A percentile compares a stretch with the other conserved stretches of the same genome.
Conservation (phyloP, 2,888 invertebrate species). For the Trilocha varians region DNA sequence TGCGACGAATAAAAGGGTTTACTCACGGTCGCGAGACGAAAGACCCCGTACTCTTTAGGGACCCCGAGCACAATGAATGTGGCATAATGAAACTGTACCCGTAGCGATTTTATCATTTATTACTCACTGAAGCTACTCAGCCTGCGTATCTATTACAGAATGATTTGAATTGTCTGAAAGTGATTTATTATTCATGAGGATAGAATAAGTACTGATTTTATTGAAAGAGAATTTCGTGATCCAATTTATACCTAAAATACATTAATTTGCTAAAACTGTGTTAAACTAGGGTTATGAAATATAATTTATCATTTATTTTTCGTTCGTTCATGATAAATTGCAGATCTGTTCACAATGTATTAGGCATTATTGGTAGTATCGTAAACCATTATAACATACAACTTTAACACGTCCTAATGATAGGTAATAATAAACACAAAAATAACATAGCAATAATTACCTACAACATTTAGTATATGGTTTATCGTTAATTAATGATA, state of each 20-base stretch:
- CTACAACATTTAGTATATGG: no score
- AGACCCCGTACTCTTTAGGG: slow-evolving; percentile 37
- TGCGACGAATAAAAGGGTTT: slow-evolving; percentile 40
- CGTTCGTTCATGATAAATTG: no score
- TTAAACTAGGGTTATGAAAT: no score
- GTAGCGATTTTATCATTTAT: slow-evolving; percentile 36
- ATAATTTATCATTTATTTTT: no score
- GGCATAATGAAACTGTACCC: slow-evolving; percentile 46
- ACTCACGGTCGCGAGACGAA: slow-evolving; percentile 30
- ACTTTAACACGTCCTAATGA: no score
- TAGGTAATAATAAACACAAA: no score
- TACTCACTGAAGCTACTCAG: slow-evolving; percentile 23
- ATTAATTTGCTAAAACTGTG: no score
- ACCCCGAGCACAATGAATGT: slow-evolving; percentile 35
- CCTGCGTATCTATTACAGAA: slow-evolving; percentile 17
- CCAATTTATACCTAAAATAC: not conserved
- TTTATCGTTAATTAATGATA: no score
- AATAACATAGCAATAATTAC: no score
- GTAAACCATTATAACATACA: no score
- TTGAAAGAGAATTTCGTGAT: not conserved
- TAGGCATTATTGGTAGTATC: no score
- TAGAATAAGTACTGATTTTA: not conserved
- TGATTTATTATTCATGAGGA: slow-evolving; percentile 17
- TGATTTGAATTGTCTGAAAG: slow-evolving; percentile 21
- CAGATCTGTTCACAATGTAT: no score